Base-by-base conservation (phyloP, 2,888 invertebrate genomes). In the Tethea ocularis region DNA sequence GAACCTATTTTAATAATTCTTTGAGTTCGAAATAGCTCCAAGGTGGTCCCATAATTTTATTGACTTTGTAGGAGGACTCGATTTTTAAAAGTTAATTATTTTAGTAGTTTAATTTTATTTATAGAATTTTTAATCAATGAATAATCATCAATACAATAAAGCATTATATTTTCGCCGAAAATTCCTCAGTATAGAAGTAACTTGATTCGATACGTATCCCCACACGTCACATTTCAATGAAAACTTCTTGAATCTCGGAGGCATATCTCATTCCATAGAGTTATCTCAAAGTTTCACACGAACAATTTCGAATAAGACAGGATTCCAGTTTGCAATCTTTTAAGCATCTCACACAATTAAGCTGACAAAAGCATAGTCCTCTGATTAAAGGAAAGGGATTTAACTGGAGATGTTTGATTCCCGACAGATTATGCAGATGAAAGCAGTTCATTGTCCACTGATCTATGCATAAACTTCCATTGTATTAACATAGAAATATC, bases 301-400 rank as follows among this genome's bases (percentile, higher is more conserved):
- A 68, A 68, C 68, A 68, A 63, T 66, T 57, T 54, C 51, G 53
- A 69, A 66, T 69, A 67, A 62, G 62, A 59, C 61, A 52, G 38
- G 26, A 38, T 63, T 41, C 51, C 60, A 59, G 62, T 20, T 53
- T 29, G 17, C 53, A 33, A 29, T 61, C 64, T 62, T 59, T 70
- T 71, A 71, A 72, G 67, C 67, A 66, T 69, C 66, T 68, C 68
- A 67, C 66, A 73, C 74, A 78, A 75, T 81, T 76, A 71, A 68
- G 73, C 77, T 72, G 73, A 77, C 77, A 80, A 80, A 74, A 71
- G 75, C 61, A 8, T 59, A 52, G 61, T 62, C 68, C 65, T 66
- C 72, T 78, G 76, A 80, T 79, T 78, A 77, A 78, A 76, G 71
- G 70, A 67, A 71, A 67, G 36, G 69, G 71, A 75, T 74, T 75